Percentiles rank a stretch among this genome's conserved stretches.
phyloP scores from a whole-genome alignment of 23 tunicate species.

The Botrylloides violaceus region DNA sequence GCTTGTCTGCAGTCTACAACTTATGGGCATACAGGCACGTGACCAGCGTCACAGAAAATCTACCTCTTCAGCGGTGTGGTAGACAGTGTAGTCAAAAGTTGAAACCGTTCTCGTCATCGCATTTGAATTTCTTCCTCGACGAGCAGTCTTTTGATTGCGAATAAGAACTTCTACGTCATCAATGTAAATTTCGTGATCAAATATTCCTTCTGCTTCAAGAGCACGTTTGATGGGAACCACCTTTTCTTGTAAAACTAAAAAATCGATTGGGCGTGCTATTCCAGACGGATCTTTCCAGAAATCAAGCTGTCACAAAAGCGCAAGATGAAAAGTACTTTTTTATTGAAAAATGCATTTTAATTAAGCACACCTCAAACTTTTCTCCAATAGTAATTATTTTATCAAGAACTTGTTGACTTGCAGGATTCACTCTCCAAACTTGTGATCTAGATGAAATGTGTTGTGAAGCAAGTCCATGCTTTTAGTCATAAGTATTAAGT shows the following conservation, averaged over 20 bases:
- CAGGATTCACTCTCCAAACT: constrained; percentile 8
- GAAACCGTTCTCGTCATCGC: not conserved
- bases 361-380: not conserved
- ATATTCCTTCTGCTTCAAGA: not conserved
- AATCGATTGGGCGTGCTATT: constrained; percentile 8
- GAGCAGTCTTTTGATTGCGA: not conserved
- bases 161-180: constrained; percentile 6
- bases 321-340: no score
- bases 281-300: constrained; percentile 25
- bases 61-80: constrained; percentile 60
- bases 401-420: not conserved
- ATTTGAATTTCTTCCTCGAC: not conserved
- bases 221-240: not conserved
- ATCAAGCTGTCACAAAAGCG: constrained; percentile 19
- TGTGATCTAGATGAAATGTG: not conserved
- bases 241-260: constrained; percentile 2
- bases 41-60: no score
- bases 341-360: no score
- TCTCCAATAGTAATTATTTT: not conserved
- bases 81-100: constrained; percentile 31
- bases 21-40: no score
- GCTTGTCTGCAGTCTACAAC: not conserved
- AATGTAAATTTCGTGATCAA: constrained; percentile 6
- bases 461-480: no score
- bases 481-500: no score